These are phyloP conservation scores for Edolisoma coerulescens DNA, from an alignment of 2,113 vertebrate species.

Conservation along the genomic window DNA sequence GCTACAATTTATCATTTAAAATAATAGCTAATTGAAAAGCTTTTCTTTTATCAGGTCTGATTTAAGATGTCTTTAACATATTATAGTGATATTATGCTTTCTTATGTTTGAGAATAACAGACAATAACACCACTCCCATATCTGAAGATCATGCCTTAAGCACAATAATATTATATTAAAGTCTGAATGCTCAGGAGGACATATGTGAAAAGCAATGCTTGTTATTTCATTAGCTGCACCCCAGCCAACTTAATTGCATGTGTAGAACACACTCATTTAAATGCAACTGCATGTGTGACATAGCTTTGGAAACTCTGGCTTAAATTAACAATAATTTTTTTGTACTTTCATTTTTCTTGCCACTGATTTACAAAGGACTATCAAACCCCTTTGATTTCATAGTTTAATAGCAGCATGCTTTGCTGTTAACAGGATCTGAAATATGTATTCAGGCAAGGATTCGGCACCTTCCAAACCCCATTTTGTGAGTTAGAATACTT, in stretches of 20 bases:
- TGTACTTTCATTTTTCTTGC: not conserved
- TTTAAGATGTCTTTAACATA: constrained; percentile 23
- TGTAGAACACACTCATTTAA: not conserved
- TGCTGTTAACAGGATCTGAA: not conserved
- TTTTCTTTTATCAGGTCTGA: constrained; percentile 22
- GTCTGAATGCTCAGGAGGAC: not conserved
- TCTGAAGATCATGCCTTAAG: not conserved
- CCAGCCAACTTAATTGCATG: not conserved
- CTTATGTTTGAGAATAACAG: not conserved
- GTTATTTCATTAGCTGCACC: not conserved
- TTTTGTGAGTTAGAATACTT: not conserved
- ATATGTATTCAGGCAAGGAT: not conserved
- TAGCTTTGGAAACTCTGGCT: not conserved
- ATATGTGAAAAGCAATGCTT: not conserved
- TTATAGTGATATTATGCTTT: not conserved
- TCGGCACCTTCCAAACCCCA: not conserved
- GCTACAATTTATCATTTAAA: constrained; percentile 3
- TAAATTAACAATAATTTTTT: not conserved
- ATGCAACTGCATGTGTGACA: not conserved
- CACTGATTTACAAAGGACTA: not conserved
- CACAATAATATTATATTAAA: not conserved
- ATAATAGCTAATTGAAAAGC: constrained; percentile 31
- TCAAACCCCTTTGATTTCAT: not conserved
- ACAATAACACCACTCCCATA: not conserved
- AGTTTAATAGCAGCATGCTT: not conserved